Percentiles rank a stretch among this genome's conserved stretches.
Conservation (phyloP, 2,797 vertebrate genomes). For the Mormyrus proboscirostris region DNA sequence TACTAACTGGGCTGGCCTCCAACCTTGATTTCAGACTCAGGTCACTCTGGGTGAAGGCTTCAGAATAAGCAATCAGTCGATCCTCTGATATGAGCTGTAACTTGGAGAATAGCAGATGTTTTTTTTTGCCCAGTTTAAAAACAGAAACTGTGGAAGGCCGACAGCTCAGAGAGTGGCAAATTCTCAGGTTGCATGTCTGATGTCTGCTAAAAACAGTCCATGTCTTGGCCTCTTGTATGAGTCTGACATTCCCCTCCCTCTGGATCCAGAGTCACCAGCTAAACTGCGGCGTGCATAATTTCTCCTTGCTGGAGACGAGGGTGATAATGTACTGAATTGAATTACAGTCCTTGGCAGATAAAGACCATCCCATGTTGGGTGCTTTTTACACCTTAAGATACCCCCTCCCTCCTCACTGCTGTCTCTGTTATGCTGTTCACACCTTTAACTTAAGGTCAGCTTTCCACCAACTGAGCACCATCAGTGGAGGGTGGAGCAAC, state of each 20-base stretch:
- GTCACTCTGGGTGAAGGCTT: not conserved
- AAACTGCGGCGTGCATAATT: not conserved
- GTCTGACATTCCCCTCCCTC: not conserved
- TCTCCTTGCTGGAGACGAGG: not conserved
- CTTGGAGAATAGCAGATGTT: not conserved
- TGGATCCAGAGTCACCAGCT: not conserved
- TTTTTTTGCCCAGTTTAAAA: not conserved
- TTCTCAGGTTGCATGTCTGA: not conserved
- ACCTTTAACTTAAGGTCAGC: not conserved
- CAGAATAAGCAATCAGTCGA: not conserved
- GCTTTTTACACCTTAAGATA: not conserved
- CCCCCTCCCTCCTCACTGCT: not conserved
- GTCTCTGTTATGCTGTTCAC: not conserved
- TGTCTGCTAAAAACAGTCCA: not conserved
- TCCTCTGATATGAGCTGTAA: not conserved
- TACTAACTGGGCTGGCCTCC: constrained; percentile 25
- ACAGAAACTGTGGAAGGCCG: not conserved
- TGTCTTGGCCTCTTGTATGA: not conserved
- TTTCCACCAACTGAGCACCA: not conserved
- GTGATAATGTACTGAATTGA: not conserved
- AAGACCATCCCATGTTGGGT: not conserved
- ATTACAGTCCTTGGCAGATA: not conserved
- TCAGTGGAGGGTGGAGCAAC: not conserved
- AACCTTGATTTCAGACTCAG: constrained; percentile 25
- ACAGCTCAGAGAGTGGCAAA: not conserved